Evolutionary conservation across 2,888 invertebrate genomes (phyloP).

Genomic region (Thumatha senex): DNA sequence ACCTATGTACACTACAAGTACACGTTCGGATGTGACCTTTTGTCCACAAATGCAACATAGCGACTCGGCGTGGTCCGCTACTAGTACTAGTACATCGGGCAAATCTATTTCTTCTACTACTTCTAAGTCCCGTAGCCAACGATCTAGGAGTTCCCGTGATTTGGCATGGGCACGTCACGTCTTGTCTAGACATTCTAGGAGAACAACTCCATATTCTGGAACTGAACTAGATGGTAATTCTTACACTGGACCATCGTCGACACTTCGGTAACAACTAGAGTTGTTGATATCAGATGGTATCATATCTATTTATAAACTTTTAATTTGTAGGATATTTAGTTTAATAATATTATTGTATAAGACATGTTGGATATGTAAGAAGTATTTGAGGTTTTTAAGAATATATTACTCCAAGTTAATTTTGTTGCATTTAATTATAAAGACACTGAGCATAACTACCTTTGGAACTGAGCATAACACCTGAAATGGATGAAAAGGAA

Average conservation of each 20-base stretch:
- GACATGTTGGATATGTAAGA: slow-evolving; percentile 61
- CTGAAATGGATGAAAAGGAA: too few species aligned
- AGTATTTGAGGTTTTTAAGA: slow-evolving; percentile 55
- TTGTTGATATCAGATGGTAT: slow-evolving; percentile 22
- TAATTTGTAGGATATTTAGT: slow-evolving; percentile 54
- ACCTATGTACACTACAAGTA: slow-evolving; percentile 54
- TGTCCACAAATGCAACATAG: slow-evolving; percentile 40
- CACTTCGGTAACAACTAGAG: slow-evolving; percentile 39
- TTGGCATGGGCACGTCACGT: slow-evolving; percentile 65
- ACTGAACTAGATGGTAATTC: slow-evolving; percentile 57
- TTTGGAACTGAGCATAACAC: too few species aligned
- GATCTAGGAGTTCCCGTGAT: slow-evolving; percentile 52
- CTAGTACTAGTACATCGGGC: slow-evolving; percentile 47
- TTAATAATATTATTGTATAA: slow-evolving; percentile 44
- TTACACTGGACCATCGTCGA: slow-evolving; percentile 51
- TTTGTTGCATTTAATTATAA: background rate
- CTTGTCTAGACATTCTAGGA: slow-evolving; percentile 39
- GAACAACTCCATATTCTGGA: slow-evolving; percentile 34
- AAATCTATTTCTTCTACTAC: slow-evolving; percentile 49
- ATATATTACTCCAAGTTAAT: slow-evolving; percentile 31
- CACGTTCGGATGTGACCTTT: slow-evolving; percentile 49
- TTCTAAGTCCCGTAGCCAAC: slow-evolving; percentile 50
- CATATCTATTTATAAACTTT: slow-evolving; percentile 42
- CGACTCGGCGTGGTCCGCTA: slow-evolving; percentile 51
- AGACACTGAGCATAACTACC: background rate